These are phyloP conservation scores for Epistrophella euchroma DNA, from an alignment of 2,888 invertebrate genomes.

Conservation along the genomic window DNA sequence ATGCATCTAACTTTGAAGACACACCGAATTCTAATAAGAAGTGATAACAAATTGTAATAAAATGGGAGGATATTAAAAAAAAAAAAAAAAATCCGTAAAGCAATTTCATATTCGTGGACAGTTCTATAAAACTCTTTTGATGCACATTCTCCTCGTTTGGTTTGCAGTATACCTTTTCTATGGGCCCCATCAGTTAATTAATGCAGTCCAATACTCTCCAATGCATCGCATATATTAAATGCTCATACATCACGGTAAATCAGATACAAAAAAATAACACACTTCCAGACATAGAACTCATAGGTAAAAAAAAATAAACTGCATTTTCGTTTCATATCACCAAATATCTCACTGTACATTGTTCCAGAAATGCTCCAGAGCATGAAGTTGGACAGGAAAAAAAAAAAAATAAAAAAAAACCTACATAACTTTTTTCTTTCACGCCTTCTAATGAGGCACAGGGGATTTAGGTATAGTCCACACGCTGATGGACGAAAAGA, in stretches of 20 bases:
- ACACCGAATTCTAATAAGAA: too few relatives aligned
- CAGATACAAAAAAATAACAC: constrained; percentile 46
- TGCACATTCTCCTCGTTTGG: background rate
- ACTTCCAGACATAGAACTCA: constrained; percentile 11
- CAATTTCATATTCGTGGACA: too few relatives aligned
- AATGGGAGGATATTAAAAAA: too few relatives aligned
- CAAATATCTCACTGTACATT: constrained; percentile 77
- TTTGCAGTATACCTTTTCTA: constrained; percentile 31
- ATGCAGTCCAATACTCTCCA: constrained; percentile 43
- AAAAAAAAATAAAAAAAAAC: constrained; percentile 23
- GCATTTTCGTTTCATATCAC: constrained; percentile 75
- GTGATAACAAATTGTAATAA: too few relatives aligned
- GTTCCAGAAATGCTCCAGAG: constrained; percentile 77
- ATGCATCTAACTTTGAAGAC: too few relatives aligned
- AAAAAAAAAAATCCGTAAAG: too few relatives aligned
- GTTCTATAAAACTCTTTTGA: background rate
- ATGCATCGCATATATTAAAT: constrained; percentile 62
- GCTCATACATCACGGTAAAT: constrained; percentile 64
- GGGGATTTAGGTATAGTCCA: background rate
- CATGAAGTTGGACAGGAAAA: constrained; percentile 76
- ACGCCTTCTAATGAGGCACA: constrained; percentile 52
- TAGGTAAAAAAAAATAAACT: constrained; percentile 54
- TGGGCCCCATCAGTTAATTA: constrained; percentile 30
- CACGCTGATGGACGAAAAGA: background rate
- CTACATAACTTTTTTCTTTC: constrained; percentile 35